Evolutionary conservation across 2,113 vertebrate species (phyloP).

Genomic region (Gavia stellata): DNA sequence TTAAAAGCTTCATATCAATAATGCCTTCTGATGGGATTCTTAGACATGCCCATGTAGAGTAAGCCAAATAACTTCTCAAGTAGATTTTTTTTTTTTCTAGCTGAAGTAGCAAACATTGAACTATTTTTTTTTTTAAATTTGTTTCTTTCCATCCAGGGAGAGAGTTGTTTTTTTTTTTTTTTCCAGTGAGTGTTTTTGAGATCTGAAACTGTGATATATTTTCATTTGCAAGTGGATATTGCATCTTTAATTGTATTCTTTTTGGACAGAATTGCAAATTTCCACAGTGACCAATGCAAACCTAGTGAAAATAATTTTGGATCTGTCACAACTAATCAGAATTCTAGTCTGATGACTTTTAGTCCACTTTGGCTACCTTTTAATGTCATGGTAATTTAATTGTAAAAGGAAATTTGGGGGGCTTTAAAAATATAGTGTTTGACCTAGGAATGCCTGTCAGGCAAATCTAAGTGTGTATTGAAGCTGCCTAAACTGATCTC

Average conservation of each 20-base stretch:
- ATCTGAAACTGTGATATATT: slow-evolving; percentile 35
- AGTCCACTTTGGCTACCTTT: background rate
- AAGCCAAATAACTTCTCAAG: background rate
- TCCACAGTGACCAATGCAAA: slow-evolving; percentile 51
- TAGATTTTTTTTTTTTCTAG: background rate
- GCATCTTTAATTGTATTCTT: slow-evolving; percentile 53
- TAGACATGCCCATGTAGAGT: background rate
- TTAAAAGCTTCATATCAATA: background rate
- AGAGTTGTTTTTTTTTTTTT: background rate
- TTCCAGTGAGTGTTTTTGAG: slow-evolving; percentile 25
- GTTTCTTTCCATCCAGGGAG: background rate
- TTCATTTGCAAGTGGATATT: slow-evolving; percentile 52
- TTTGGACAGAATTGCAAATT: slow-evolving; percentile 58
- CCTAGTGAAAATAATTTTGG: slow-evolving; percentile 44
- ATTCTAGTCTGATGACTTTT: slow-evolving; percentile 24
- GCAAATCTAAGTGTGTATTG: background rate
- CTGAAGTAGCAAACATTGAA: background rate
- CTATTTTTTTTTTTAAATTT: background rate
- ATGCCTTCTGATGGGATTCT: background rate
- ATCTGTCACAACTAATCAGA: slow-evolving; percentile 45
- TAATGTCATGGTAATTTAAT: slow-evolving; percentile 32
- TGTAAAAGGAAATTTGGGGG: background rate
- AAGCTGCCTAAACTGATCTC: background rate
- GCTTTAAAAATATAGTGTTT: background rate
- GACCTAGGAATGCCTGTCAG: slow-evolving; percentile 3